These are phyloP conservation scores for Anastrepha ludens DNA, from an alignment of 1,140 invertebrate species.

Conservation along the genomic window DNA sequence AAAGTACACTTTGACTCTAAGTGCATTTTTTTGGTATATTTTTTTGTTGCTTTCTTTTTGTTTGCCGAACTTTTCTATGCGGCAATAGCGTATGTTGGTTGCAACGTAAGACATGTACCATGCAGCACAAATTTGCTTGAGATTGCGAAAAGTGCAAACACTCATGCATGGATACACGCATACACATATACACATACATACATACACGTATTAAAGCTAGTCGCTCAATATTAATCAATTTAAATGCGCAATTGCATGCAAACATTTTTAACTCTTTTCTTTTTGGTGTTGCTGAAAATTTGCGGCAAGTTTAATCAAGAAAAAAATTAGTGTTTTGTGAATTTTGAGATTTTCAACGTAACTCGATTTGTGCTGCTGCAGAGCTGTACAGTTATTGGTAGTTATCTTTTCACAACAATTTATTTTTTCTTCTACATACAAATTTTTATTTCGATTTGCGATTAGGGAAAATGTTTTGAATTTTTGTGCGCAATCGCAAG, in stretches of 20 bases:
- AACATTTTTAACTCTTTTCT: not conserved
- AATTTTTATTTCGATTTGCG: not conserved
- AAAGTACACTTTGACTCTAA: not conserved
- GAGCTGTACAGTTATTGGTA: not conserved
- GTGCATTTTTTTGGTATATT: not conserved
- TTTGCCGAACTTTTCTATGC: too few species aligned
- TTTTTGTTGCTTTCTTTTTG: not conserved
- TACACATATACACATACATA: not conserved
- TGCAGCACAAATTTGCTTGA: too few species aligned
- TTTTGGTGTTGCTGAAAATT: not conserved
- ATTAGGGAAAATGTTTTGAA: constrained; percentile 15
- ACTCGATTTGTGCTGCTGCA: not conserved
- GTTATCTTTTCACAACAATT: not conserved
- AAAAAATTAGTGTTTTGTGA: not conserved
- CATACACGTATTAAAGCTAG: too few species aligned
- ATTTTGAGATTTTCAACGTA: not conserved
- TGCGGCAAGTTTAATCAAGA: not conserved
- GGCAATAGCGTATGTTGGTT: too few species aligned
- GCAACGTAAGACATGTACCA: too few species aligned
- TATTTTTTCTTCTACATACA: not conserved
- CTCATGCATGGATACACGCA: too few species aligned
- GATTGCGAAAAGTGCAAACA: too few species aligned
- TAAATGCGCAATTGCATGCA: not conserved
- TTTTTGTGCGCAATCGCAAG: not conserved
- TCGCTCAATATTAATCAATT: too few species aligned